Evolutionary conservation across 2,888 invertebrate species (phyloP), one percentile per base, ranked within the genome.

Genomic region (Drosophila neotestacea): DNA sequence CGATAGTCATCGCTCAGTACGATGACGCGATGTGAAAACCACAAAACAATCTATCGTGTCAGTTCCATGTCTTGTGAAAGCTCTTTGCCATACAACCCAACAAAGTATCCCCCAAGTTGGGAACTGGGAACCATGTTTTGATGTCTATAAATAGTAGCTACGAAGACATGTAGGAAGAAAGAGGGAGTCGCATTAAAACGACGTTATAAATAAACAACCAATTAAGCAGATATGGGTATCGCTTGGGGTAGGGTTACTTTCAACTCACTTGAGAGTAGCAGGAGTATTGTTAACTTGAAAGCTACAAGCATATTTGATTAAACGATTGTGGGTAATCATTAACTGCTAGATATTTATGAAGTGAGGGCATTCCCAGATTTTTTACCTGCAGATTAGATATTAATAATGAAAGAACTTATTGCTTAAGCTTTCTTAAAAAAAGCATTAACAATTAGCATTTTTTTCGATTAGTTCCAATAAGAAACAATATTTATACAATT

Each of bases 221-320:
- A 73, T 69, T 78, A 73, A 65, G 41, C 62, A 79, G 76, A 85
- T 73, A 67, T 70, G 68, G 52, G 38, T 27, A 54, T 39, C 50
- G 59, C 71, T 82, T 85, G 85, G 51, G 85, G 79, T 82, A 85
- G 80, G 82, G 82, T 82, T 51, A 28, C 56, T 55, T 38, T 27
- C 27, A 28, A 34, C 38, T 50, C 30, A 30, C 39, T 55, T 32
- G 13, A 34, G 51, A 41, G 52, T 30, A 59, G 36, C 16, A 32
- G 44, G 38, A 36, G 36, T 51, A 38, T 42, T 62, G 61, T 62
- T 47, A 46, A 52, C 30, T 48, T 32, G 39, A 59, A 48, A 48
- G 48, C 59, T 67, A 50, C 42, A 50, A 52, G 51, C 36, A 28
- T 42, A 7, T 56, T 46, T 61, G 61, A 67, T 58, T 52, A 30